Conservation (phyloP, 2,888 invertebrate genomes). For the Pyrocoelia pectoralis region DNA sequence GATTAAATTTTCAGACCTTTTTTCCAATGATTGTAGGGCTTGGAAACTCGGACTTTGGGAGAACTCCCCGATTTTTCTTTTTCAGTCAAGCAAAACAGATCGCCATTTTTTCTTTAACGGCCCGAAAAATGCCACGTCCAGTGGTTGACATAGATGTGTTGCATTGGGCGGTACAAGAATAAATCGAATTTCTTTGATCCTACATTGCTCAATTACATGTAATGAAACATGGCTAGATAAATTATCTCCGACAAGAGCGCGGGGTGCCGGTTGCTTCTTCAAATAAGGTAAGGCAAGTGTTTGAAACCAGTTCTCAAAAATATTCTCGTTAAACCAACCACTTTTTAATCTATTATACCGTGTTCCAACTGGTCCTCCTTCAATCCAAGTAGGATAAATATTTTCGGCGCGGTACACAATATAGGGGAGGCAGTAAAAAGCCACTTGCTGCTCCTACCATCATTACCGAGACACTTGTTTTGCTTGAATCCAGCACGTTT, state of each 20-base stretch:
- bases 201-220: not conserved
- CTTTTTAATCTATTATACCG: not conserved
- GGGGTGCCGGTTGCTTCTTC: not conserved
- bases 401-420: slow-evolving; percentile 5
- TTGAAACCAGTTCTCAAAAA: slow-evolving; percentile 9
- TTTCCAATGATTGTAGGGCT: not conserved
- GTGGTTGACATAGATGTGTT: not conserved
- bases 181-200: not conserved
- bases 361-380: slow-evolving; percentile 3
- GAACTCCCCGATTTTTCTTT: not conserved
- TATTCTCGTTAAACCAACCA: slow-evolving; percentile 10
- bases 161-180: not conserved
- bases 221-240: slow-evolving; percentile 6
- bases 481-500: not conserved
- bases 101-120: not conserved
- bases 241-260: not conserved
- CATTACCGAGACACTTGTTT: not conserved
- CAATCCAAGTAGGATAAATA: slow-evolving; percentile 6
- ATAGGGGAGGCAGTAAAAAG: not conserved
- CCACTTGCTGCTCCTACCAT: not conserved
- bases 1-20: too few species aligned
- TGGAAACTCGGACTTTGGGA: not conserved
- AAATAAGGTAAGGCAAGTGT: not conserved
- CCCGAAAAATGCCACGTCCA: not conserved
- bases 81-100: not conserved